Percentiles rank a stretch among this genome's conserved stretches.
Evolutionary conservation across 1,140 invertebrate species (phyloP).

Genomic region (Pachypeltis micranthus): DNA sequence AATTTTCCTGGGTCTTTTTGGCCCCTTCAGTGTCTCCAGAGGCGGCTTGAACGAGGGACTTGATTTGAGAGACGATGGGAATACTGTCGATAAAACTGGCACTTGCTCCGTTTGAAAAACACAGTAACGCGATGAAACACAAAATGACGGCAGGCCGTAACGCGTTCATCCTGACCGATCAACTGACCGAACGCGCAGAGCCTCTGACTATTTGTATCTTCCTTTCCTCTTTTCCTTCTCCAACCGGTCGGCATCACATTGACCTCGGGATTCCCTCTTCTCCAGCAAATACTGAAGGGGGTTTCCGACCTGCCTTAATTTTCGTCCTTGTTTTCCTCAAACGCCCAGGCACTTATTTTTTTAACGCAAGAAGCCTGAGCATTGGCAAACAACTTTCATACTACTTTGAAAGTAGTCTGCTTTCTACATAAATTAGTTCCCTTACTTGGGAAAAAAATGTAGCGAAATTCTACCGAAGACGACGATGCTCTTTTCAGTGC

Average conservation of each 20-base stretch:
- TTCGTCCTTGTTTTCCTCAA: too few relatives aligned
- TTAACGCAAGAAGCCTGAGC: too few relatives aligned
- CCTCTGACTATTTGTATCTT: not conserved
- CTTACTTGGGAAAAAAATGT: too few relatives aligned
- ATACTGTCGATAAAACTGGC: not conserved
- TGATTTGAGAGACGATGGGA: conserved; percentile 8
- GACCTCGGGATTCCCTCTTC: not conserved
- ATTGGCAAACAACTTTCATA: too few relatives aligned
- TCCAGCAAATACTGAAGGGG: too few relatives aligned
- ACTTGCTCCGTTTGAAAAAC: not conserved
- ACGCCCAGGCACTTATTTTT: too few relatives aligned
- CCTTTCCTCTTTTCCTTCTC: not conserved
- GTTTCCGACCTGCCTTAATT: too few relatives aligned
- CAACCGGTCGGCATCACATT: not conserved
- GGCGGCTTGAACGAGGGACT: conserved; percentile 9
- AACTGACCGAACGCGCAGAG: not conserved
- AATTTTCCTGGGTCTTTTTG: conserved; percentile 11
- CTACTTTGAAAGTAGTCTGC: too few relatives aligned
- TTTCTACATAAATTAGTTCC: too few relatives aligned
- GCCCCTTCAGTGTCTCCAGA: not conserved
- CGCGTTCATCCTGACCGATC: not conserved
- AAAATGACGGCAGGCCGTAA: not conserved
- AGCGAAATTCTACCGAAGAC: too few relatives aligned
- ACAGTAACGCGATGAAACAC: not conserved
- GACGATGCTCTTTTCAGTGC: too few relatives aligned